These are phyloP conservation scores for Acipenser ruthenus DNA, from an alignment of 2,797 vertebrate genomes.

Conservation along the genomic window DNA sequence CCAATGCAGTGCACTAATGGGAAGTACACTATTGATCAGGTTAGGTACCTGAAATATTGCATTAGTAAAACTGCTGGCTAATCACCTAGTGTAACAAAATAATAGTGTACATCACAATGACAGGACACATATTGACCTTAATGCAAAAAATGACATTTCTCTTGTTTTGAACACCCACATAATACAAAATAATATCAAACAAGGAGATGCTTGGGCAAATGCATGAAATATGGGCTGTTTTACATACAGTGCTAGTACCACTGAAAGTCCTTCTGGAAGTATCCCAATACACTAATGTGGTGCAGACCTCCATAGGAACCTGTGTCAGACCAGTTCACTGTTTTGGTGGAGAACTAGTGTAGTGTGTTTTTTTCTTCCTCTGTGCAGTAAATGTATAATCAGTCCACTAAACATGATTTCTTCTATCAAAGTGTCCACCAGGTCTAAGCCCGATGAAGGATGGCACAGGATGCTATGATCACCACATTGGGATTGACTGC, in stretches of 20 bases:
- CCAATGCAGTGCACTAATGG: too few species aligned
- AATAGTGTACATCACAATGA: too few species aligned
- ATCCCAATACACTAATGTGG: too few species aligned
- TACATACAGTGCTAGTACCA: too few species aligned
- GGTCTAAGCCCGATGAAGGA: constrained; percentile 97
- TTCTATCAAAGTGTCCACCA: constrained; percentile 70
- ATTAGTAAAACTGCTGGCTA: constrained; percentile 22
- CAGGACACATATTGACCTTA: too few species aligned
- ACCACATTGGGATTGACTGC: constrained; percentile 92
- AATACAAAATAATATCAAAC: too few species aligned
- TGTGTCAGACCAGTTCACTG: constrained; percentile 20
- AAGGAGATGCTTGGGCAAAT: too few species aligned
- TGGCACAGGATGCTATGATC: constrained; percentile 90
- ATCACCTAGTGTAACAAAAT: constrained; percentile 12
- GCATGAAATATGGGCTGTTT: too few species aligned
- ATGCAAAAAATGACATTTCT: too few species aligned
- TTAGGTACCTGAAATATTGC: constrained; percentile 7
- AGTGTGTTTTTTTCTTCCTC: constrained; percentile 15
- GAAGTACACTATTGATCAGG: constrained; percentile 6
- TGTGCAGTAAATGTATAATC: constrained; percentile 18
- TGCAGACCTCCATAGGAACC: too few species aligned
- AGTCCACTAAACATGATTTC: constrained; percentile 6
- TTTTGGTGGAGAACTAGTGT: constrained; percentile 10
- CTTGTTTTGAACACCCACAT: too few species aligned
- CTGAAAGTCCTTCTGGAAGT: too few species aligned